phyloP scores from a whole-genome alignment of 2,888 invertebrate species.

The Frankliniella intonsa region DNA sequence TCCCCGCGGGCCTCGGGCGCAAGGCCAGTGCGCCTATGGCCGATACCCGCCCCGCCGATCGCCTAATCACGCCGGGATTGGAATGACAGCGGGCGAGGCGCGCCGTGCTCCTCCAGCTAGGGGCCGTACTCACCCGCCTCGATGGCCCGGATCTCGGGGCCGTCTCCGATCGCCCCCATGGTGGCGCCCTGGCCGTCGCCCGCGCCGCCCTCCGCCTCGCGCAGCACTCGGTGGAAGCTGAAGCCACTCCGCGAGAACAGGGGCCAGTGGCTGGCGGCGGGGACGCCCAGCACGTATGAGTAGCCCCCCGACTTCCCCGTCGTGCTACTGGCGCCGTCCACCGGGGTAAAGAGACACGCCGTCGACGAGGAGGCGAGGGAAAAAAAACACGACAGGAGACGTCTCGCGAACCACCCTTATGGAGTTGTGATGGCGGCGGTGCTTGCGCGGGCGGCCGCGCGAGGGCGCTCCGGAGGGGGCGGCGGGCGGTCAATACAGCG shows the following conservation, averaged over 20 bases:
- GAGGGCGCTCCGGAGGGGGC: neutral
- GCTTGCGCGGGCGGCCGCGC: neutral
- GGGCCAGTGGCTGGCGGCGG: neutral
- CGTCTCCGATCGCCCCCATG: conserved; percentile 47
- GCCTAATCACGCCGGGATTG: too few relatives aligned
- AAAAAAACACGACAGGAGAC: neutral
- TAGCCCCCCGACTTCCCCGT: neutral
- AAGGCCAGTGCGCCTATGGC: neutral
- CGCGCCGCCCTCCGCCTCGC: neutral
- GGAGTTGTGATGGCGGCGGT: conserved; percentile 8
- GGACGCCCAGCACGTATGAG: neutral
- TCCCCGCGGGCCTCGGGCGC: neutral
- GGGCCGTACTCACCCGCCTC: conserved; percentile 48
- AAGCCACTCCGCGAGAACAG: neutral
- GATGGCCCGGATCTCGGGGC: conserved; percentile 57
- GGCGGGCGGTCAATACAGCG: neutral
- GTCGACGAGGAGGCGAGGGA: neutral
- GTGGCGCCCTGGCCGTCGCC: neutral
- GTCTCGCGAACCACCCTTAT: neutral
- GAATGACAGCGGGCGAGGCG: neutral
- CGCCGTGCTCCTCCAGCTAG: neutral
- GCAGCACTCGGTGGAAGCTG: neutral
- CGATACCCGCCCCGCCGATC: too few relatives aligned
- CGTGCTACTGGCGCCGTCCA: neutral
- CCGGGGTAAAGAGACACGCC: neutral